phyloP scores from a whole-genome alignment of 2,888 invertebrate species.

The Spisula subtruncata region DNA sequence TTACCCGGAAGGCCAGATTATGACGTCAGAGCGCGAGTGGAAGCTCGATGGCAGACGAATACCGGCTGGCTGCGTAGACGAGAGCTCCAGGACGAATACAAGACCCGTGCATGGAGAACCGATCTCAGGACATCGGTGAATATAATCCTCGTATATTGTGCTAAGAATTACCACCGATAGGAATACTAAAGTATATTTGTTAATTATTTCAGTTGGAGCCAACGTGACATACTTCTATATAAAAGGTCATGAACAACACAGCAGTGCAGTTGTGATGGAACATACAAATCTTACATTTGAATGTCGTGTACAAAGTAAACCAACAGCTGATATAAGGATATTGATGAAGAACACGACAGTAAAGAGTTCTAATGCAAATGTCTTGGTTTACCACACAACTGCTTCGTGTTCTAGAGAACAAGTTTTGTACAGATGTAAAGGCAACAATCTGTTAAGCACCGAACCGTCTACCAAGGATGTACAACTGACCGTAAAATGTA shows the following conservation, averaged over 20 bases:
- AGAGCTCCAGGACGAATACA: no score
- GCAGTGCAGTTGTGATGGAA: neutral
- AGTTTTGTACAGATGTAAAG: neutral
- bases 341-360: neutral
- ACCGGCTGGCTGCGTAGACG: no score
- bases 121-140: no score
- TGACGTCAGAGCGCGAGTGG: no score
- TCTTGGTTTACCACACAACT: neutral
- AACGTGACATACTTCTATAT: neutral
- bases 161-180: no score
- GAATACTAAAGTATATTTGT: no score
- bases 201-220: neutral
- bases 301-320: slow-evolving; percentile 8
- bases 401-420: neutral
- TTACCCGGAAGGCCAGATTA: no score
- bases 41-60: no score
- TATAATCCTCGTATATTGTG: no score
- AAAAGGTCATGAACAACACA: neutral
- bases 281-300: neutral
- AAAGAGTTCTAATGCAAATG: neutral
- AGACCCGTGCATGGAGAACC: no score
- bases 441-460: neutral
- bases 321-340: slow-evolving; percentile 1
- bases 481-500: neutral
- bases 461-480: neutral